phyloP scores from a whole-genome alignment of 2,113 vertebrate genomes.

The Protomyctophum bolini region DNA sequence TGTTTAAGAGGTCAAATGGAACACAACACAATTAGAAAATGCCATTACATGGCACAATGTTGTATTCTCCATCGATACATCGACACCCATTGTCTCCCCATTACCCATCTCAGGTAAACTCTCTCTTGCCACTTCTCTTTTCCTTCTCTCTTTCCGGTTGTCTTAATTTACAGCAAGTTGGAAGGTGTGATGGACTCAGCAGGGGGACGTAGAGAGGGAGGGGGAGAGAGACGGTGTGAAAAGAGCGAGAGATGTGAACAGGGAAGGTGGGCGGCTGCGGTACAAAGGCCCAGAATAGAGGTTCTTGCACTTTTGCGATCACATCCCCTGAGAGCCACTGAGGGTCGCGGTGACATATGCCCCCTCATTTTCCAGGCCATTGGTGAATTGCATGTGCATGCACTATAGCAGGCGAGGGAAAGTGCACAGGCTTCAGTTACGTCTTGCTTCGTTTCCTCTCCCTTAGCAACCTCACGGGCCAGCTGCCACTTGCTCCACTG shows the following conservation, averaged over 20 bases:
- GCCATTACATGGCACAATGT: background rate
- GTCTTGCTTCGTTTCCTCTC: background rate
- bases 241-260: background rate
- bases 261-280: background rate
- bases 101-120: conserved; percentile 15
- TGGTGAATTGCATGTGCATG: background rate
- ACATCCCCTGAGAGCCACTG: background rate
- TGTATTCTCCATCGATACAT: background rate
- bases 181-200: conserved; percentile 4
- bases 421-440: background rate
- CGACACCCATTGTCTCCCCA: conserved; percentile 10
- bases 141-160: conserved; percentile 12
- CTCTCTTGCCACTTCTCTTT: background rate
- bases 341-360: conserved; percentile 1
- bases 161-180: conserved; percentile 16
- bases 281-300: conserved; percentile 4
- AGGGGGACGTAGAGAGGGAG: conserved; percentile 1
- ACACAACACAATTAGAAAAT: too few relatives aligned
- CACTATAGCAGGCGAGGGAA: background rate
- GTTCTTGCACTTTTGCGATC: background rate
- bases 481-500: too few relatives aligned
- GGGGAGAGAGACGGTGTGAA: background rate
- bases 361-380: background rate
- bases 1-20: too few relatives aligned
- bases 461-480: background rate